Evolutionary conservation across 2,113 vertebrate species (phyloP).

Genomic region (Dendrocopos noguchii): DNA sequence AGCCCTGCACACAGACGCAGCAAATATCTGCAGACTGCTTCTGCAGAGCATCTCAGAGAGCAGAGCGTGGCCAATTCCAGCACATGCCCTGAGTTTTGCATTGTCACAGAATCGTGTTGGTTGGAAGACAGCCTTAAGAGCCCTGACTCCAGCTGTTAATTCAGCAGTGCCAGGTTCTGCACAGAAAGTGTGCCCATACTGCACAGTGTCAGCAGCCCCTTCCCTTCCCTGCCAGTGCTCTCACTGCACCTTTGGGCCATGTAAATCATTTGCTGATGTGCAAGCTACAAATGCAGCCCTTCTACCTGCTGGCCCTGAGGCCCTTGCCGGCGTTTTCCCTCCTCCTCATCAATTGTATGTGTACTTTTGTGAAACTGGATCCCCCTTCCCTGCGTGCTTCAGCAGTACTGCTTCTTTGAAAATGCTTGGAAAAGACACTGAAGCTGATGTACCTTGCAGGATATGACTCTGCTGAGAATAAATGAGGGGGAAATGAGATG

Average conservation of each 20-base stretch:
- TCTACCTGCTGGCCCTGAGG: background rate
- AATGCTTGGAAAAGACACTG: background rate
- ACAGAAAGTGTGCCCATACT: background rate
- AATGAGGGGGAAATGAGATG: background rate
- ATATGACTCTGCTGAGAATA: conserved; percentile 34
- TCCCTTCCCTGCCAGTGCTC: background rate
- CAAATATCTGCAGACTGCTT: background rate
- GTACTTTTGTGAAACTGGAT: conserved; percentile 34
- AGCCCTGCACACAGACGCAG: background rate
- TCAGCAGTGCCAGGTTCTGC: background rate
- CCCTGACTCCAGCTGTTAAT: no score
- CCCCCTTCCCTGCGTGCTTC: background rate
- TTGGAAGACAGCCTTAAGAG: no score
- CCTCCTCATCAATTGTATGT: background rate
- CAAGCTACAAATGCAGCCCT: background rate
- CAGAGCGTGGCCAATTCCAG: background rate
- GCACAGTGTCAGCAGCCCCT: background rate
- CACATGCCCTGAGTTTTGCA: background rate
- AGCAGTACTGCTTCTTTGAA: background rate
- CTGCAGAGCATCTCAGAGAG: background rate
- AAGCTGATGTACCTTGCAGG: conserved; percentile 26
- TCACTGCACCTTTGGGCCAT: background rate
- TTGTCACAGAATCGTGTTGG: background rate
- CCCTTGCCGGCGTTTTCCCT: background rate
- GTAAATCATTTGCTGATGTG: background rate